These are phyloP conservation scores for Odontocolon sp. DNA, from an alignment of 2,888 invertebrate species.

Conservation along the genomic window DNA sequence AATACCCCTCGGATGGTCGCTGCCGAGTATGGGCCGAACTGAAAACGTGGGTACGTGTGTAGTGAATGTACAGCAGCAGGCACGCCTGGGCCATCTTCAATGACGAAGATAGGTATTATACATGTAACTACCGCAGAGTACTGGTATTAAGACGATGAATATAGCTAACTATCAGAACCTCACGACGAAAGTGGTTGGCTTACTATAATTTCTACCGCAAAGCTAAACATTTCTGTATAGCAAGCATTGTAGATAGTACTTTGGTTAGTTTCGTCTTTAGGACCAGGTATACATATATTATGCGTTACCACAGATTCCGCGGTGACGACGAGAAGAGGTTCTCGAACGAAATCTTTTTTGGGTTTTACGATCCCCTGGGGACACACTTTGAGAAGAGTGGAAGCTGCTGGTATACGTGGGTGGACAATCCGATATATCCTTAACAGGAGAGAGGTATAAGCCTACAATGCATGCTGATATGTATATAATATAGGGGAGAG, in stretches of 20 bases:
- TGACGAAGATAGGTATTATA: constrained; percentile 9
- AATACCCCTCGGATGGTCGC: constrained; percentile 1
- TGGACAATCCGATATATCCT: constrained; percentile 10
- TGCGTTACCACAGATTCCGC: no score
- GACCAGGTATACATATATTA: no score
- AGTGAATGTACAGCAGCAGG: constrained; percentile 2
- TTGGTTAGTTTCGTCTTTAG: no score
- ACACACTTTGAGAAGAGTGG: constrained; percentile 23
- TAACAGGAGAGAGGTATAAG: neutral
- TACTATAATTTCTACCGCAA: no score
- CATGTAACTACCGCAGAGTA: constrained; percentile 4
- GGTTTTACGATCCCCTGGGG: constrained; percentile 28
- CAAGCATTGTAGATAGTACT: no score
- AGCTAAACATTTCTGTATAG: no score
- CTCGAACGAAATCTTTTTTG: constrained; percentile 23
- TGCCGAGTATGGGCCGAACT: constrained; percentile 10
- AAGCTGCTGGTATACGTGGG: constrained; percentile 14
- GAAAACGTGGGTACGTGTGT: neutral
- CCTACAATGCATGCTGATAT: neutral
- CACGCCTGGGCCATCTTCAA: constrained; percentile 9
- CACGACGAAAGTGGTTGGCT: no score
- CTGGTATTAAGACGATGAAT: no score
- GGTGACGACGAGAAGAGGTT: constrained; percentile 4
- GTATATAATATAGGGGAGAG: no score
- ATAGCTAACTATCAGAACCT: neutral